Evolutionary conservation across 2,797 vertebrate genomes (phyloP).

Genomic region (Bradypus variegatus): DNA sequence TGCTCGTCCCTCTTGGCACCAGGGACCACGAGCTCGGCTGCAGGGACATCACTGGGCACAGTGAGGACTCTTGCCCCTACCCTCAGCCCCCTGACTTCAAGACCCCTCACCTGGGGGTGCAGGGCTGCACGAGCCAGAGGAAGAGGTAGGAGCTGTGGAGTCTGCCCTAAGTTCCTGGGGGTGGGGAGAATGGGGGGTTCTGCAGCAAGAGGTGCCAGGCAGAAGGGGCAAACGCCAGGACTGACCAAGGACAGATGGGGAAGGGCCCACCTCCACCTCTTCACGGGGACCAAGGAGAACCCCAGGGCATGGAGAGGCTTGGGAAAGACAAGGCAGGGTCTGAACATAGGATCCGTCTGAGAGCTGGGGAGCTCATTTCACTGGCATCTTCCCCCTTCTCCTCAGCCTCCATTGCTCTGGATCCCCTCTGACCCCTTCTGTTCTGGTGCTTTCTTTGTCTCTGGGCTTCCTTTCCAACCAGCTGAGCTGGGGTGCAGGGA

Average conservation of each 20-base stretch:
- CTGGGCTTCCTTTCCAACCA: background rate
- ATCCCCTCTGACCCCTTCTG: background rate
- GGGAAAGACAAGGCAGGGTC: background rate
- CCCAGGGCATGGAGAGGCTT: background rate
- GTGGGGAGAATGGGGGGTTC: background rate
- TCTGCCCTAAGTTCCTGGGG: slow-evolving; percentile 1
- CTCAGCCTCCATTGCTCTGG: background rate
- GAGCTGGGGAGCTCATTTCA: background rate
- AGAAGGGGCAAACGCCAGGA: background rate
- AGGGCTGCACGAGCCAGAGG: slow-evolving; percentile 40
- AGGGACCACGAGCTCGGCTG: background rate
- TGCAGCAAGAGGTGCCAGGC: background rate
- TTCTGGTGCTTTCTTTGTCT: slow-evolving; percentile 12
- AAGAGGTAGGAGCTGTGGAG: slow-evolving; percentile 61
- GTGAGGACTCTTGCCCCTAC: slow-evolving; percentile 22
- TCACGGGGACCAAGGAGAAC: background rate
- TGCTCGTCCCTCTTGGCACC: slow-evolving; percentile 37
- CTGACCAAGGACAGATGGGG: background rate
- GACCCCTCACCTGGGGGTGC: slow-evolving; percentile 22
- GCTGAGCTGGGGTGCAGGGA: background rate
- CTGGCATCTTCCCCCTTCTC: background rate
- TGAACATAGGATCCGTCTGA: background rate
- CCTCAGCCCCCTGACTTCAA: slow-evolving; percentile 37
- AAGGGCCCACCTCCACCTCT: background rate
- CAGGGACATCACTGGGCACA: slow-evolving; percentile 39